Evolutionary conservation across 2,797 vertebrate genomes (phyloP).

Genomic region (Danionella dracula): DNA sequence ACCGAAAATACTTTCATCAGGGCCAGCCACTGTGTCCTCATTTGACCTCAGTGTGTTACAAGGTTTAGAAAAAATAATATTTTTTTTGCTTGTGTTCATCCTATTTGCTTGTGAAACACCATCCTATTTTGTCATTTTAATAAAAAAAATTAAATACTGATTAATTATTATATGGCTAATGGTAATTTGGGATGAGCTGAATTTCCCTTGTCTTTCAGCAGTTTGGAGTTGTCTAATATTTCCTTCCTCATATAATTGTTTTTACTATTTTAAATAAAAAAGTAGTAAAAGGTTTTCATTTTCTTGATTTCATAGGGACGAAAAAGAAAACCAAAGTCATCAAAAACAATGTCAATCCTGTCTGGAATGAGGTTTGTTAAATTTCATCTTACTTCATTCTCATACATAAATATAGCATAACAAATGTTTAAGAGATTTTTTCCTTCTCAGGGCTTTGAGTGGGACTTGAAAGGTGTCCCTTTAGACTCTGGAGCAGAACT

Average conservation of each 20-base stretch:
- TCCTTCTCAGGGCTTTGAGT: conserved; percentile 83
- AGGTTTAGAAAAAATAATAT: too few relatives aligned
- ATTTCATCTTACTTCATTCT: neutral
- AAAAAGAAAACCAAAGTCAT: conserved; percentile 95
- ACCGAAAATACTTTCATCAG: conserved; percentile 13
- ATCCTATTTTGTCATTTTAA: too few relatives aligned
- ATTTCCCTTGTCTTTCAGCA: too few relatives aligned
- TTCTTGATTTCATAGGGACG: conserved; percentile 66
- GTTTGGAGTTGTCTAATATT: too few relatives aligned
- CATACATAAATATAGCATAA: neutral
- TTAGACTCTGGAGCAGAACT: conserved; percentile 81
- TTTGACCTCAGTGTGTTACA: neutral
- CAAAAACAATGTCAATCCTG: conserved; percentile 89
- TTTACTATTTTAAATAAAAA: neutral
- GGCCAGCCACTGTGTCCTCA: conserved; percentile 5
- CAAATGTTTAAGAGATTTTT: neutral
- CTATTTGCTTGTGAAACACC: too few relatives aligned
- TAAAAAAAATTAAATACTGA: too few relatives aligned
- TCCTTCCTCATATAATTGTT: too few relatives aligned
- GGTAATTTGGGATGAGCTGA: too few relatives aligned
- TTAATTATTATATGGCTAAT: too few relatives aligned
- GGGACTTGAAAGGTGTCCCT: conserved; percentile 91
- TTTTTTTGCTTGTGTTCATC: too few relatives aligned
- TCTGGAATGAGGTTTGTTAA: conserved; percentile 92
- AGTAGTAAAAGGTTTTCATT: neutral